A percentile compares a stretch with the other conserved stretches of the same genome.
These are phyloP conservation scores for Lagopus muta DNA, from an alignment of 2,113 vertebrate species.

Conservation along the genomic window DNA sequence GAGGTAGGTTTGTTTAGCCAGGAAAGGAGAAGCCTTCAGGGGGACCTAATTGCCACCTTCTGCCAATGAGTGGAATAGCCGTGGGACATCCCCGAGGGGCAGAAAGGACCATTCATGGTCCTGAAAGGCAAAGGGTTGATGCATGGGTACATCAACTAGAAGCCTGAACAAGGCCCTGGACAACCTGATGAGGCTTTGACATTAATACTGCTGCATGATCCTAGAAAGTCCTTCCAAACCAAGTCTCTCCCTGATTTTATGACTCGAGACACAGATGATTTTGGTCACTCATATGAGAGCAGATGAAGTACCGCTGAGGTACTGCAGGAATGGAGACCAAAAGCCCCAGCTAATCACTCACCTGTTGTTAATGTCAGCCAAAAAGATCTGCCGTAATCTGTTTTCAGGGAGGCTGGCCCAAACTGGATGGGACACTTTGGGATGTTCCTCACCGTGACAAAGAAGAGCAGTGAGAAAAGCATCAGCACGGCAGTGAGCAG, in stretches of 20 bases:
- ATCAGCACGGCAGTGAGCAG: slow-evolving; percentile 83
- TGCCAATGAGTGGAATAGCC: not conserved
- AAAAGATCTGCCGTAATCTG: slow-evolving; percentile 87
- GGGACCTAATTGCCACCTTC: not conserved
- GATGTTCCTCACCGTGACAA: slow-evolving; percentile 79
- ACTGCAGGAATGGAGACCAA: not conserved
- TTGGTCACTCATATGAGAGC: not conserved
- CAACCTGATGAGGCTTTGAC: not conserved
- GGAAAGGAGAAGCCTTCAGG: not conserved
- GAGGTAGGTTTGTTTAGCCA: not conserved
- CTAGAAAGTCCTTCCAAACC: not conserved
- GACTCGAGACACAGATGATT: not conserved
- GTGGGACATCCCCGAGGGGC: not conserved
- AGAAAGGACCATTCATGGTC: not conserved
- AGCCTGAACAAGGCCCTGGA: not conserved
- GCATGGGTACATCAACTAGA: not conserved
- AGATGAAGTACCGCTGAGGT: rapidly evolving
- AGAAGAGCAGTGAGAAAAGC: slow-evolving; percentile 87
- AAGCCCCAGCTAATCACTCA: slow-evolving; percentile 45
- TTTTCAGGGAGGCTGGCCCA: slow-evolving; percentile 77
- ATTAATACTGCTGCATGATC: not conserved
- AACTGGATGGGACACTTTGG: slow-evolving; percentile 82
- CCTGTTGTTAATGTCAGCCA: slow-evolving; percentile 91
- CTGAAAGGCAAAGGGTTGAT: not conserved
- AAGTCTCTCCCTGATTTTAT: not conserved